Evolutionary conservation across 2,113 vertebrate species (phyloP).

Genomic region (Mesoclemmys tuberculata): DNA sequence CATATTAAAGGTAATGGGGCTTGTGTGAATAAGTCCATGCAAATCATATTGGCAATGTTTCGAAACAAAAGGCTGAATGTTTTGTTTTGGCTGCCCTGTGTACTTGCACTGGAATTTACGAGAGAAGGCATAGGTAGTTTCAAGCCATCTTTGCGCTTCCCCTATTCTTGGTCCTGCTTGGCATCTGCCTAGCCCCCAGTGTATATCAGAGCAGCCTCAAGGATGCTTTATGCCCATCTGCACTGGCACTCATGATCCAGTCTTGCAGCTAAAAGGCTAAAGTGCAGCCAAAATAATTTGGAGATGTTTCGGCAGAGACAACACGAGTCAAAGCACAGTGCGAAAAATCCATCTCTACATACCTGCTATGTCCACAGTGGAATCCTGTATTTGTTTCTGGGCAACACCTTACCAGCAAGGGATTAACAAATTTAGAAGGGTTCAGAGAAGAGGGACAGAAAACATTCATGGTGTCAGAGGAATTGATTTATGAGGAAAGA

Average conservation of each 20-base stretch:
- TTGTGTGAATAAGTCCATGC: not conserved
- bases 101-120: not conserved
- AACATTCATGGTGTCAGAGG: not conserved
- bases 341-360: not conserved
- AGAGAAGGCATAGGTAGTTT: not conserved
- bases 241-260: not conserved
- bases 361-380: not conserved
- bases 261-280: not conserved
- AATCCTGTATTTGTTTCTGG: not conserved
- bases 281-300: accelerated
- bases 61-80: not conserved
- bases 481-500: not conserved
- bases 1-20: not conserved
- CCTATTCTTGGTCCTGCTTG: not conserved
- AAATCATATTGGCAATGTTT: not conserved
- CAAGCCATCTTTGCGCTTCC: not conserved
- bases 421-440: not conserved
- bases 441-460: not conserved
- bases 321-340: not conserved
- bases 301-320: not conserved
- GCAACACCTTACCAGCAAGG: not conserved
- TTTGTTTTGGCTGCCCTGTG: not conserved
- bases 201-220: not conserved
- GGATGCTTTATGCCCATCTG: not conserved
- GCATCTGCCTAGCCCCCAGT: not conserved